Base-by-base conservation (phyloP, 2,113 vertebrate species). In the Oreochromis niloticus region DNA sequence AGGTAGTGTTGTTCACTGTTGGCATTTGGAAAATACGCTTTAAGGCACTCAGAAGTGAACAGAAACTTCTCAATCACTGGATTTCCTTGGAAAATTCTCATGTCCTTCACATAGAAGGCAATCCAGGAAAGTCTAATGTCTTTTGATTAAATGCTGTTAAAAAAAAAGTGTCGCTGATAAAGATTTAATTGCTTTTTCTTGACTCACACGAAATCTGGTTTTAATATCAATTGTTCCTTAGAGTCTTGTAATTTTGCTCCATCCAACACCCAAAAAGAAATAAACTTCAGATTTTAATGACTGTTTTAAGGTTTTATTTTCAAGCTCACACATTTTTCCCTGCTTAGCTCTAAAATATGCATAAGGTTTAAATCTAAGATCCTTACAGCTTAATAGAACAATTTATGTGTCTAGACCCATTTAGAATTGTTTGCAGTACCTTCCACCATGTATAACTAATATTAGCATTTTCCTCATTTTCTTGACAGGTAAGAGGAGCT, bases 341-440 rank as follows among this genome's bases (percentile, higher is more conserved):
- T 32, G 16, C 71, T 75, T 32, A 48, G 71, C 43, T 48, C 24
- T 19, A 30, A 48, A 75, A 75, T 50, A 75, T 75, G 24, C 2
- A 75, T 5, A 48, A 12, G 6, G 24, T 30, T 75, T 75, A 4
- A 48, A 75, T 75, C 24, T 6, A 32, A 75, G 24, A 48, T 30
- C 80, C 68, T 87, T 11, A 34, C 63, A 34, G 30, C 52, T 86
- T 81, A 89, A 82, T 36, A 80, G 75, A 80, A 36, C 39, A 81
- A 46, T 93, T 94, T 91, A 92, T 94, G 86, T 80, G 82, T 95
- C 93, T 91, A 93, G 90, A 94, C 93, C 71, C 84, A 30, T 90
- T 91, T 84, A 78, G 82, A 92, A 83, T 79, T 81, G 55, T 88
- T 89, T 85, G 66, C 86, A 84, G 59, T 84, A 68, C 80, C 88